Conservation (phyloP, 2,888 invertebrate species). For the Urechis unicinctus region DNA sequence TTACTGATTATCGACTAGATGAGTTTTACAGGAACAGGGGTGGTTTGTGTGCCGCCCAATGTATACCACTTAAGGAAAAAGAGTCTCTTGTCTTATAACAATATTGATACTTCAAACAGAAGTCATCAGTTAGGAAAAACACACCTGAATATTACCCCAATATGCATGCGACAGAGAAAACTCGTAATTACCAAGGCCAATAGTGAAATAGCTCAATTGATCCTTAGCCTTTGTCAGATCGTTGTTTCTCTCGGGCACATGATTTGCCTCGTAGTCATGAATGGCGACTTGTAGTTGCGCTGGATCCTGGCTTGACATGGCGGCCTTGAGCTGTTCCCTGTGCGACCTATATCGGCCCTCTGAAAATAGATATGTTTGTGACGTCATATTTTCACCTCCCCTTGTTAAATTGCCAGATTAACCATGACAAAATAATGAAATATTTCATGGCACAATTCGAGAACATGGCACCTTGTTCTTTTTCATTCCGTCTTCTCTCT, state of each 20-base stretch:
- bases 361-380: neutral
- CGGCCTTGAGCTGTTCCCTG: constrained; percentile 12
- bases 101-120: no score
- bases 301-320: constrained; percentile 13
- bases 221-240: constrained; percentile 10
- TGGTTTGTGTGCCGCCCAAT: no score
- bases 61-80: no score
- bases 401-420: no score
- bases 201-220: constrained; percentile 4
- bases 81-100: no score
- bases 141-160: no score
- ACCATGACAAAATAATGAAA: no score
- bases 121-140: neutral
- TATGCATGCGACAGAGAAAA: no score
- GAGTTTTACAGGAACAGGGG: neutral
- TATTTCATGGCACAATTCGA: no score
- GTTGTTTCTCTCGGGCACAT: constrained; percentile 6
- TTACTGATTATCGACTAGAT: neutral
- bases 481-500: no score
- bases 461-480: no score
- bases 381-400: no score
- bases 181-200: constrained; percentile 8
- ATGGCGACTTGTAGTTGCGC: constrained; percentile 9
- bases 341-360: constrained; percentile 6
- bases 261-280: constrained; percentile 4